Evolutionary conservation across 2,113 vertebrate genomes (phyloP).

Genomic region (Menidia beryllina): DNA sequence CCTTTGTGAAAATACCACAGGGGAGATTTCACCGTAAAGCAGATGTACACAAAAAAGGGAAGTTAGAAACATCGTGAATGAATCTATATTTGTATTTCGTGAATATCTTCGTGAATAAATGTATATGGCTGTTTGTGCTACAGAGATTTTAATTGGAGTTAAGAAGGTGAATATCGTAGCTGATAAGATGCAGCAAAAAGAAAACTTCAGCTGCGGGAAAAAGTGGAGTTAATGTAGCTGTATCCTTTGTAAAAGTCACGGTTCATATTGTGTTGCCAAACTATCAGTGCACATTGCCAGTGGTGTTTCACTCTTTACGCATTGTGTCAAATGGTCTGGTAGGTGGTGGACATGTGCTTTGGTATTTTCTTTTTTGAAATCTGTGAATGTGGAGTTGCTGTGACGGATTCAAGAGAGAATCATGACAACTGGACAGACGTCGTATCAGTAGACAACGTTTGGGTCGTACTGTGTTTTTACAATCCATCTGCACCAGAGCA

Average conservation of each 20-base stretch:
- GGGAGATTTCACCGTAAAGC: not conserved
- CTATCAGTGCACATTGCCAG: not conserved
- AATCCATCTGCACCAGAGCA: not conserved
- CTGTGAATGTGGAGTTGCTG: slow-evolving; percentile 6
- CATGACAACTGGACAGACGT: not conserved
- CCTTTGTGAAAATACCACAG: slow-evolving; percentile 9
- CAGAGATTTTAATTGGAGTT: slow-evolving; percentile 25
- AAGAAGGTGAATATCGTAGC: slow-evolving; percentile 5
- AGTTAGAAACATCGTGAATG: slow-evolving; percentile 13
- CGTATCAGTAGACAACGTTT: not conserved
- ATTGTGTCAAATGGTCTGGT: not conserved
- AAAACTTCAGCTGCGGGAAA: not conserved
- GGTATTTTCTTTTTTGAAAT: not conserved
- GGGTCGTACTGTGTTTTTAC: not conserved
- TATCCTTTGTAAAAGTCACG: slow-evolving; percentile 26
- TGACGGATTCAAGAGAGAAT: not conserved
- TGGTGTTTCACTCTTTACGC: not conserved
- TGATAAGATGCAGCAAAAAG: slow-evolving; percentile 3
- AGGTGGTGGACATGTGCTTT: not conserved
- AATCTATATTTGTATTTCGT: slow-evolving; percentile 69
- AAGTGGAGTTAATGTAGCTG: slow-evolving; percentile 20
- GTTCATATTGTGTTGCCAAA: slow-evolving; percentile 17
- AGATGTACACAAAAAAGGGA: not conserved
- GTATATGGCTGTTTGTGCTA: slow-evolving; percentile 22
- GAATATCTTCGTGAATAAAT: slow-evolving; percentile 48